Percentiles rank a stretch among this genome's conserved stretches.
Evolutionary conservation across 2,113 vertebrate species (phyloP).

Genomic region (Aviceda subcristata): DNA sequence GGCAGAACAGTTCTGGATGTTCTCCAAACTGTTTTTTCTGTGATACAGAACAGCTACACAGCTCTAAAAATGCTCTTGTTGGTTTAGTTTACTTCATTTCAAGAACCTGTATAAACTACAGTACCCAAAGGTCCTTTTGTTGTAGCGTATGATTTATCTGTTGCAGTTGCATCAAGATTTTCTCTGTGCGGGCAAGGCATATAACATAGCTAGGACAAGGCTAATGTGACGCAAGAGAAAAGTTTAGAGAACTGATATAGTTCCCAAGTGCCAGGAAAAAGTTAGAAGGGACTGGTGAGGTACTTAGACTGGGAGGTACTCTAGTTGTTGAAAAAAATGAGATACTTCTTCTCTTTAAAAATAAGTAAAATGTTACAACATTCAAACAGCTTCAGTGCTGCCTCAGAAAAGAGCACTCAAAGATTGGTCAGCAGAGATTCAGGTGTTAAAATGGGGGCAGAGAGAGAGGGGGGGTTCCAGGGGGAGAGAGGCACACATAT

Average conservation of each 20-base stretch:
- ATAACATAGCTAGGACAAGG: background rate
- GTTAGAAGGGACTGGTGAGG: background rate
- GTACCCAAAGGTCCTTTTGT: background rate
- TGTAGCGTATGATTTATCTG: background rate
- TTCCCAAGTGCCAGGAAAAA: background rate
- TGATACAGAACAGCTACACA: background rate
- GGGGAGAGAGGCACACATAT: fast-evolving
- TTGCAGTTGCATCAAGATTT: background rate
- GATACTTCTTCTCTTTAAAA: background rate
- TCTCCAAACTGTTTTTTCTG: background rate
- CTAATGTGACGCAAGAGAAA: background rate
- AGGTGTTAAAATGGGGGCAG: background rate
- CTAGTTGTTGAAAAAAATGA: background rate
- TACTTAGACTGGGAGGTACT: background rate
- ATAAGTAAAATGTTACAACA: background rate
- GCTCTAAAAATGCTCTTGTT: background rate
- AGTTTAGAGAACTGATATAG: background rate
- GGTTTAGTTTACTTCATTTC: background rate
- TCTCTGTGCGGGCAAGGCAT: background rate
- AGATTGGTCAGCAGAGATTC: background rate
- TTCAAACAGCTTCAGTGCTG: background rate
- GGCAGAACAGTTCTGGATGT: background rate
- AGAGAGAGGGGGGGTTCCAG: background rate
- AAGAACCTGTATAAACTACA: background rate
- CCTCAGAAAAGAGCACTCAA: background rate